phyloP scores from a whole-genome alignment of 2,888 invertebrate species.

The Camponotus fellah region DNA sequence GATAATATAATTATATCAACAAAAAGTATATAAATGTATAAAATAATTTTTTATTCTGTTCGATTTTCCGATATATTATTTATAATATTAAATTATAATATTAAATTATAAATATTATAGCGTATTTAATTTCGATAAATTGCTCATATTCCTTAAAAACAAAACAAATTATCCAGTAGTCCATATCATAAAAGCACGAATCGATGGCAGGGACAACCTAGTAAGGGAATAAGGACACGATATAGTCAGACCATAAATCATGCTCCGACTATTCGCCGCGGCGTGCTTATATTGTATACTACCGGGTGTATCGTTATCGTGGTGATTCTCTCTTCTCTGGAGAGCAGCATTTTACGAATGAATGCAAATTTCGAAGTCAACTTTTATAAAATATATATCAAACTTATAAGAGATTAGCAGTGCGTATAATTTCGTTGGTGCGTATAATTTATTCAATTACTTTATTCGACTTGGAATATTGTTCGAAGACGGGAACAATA shows the following conservation, averaged over 20 bases:
- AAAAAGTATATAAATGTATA: background rate
- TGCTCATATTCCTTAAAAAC: background rate
- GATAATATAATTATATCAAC: background rate
- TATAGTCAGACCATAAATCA: slow-evolving; percentile 65
- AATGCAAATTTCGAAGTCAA: slow-evolving; percentile 58
- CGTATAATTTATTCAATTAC: background rate
- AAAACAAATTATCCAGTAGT: slow-evolving; percentile 26
- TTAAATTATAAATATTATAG: too few relatives aligned
- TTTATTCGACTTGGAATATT: background rate
- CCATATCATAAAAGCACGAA: slow-evolving; percentile 42
- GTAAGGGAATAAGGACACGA: slow-evolving; percentile 61
- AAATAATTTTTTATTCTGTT: background rate
- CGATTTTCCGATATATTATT: background rate
- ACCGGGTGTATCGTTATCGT: slow-evolving; percentile 64
- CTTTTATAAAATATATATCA: slow-evolving; percentile 50
- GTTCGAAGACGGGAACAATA: background rate
- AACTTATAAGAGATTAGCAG: background rate
- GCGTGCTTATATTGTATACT: slow-evolving; percentile 43
- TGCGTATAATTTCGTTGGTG: background rate
- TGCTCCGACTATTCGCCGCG: slow-evolving; percentile 56
- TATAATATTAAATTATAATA: slow-evolving; percentile 1
- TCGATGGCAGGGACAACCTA: slow-evolving; percentile 56
- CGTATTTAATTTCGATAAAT: background rate
- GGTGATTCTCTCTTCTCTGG: slow-evolving; percentile 64
- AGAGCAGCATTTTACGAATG: slow-evolving; percentile 56